Evolutionary conservation across 1,140 invertebrate genomes (phyloP).

Genomic region (Orius insidiosus): DNA sequence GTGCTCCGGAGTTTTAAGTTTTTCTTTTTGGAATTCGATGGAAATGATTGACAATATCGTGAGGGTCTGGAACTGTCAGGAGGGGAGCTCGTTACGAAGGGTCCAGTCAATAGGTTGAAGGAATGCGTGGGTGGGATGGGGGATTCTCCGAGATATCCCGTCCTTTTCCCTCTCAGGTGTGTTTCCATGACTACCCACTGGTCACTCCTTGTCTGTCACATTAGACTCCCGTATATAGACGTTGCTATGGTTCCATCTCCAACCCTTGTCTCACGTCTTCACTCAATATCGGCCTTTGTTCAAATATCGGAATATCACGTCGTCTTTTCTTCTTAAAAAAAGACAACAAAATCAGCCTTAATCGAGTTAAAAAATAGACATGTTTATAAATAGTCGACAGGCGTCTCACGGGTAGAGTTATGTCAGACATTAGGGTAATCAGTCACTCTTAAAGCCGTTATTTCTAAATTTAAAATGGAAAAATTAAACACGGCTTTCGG

Average conservation of each 20-base stretch:
- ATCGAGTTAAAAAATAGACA: not conserved
- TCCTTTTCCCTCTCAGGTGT: slow-evolving; percentile 2
- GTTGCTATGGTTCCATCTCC: slow-evolving; percentile 3
- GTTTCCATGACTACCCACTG: slow-evolving; percentile 4
- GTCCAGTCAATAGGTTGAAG: slow-evolving; percentile 11
- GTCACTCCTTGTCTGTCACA: slow-evolving; percentile 11
- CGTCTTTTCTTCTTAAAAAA: not conserved
- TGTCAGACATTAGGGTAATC: not conserved
- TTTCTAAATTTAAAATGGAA: too few species aligned
- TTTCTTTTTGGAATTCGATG: too few species aligned
- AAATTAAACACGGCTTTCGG: too few species aligned
- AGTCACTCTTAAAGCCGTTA: not conserved
- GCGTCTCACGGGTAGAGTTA: not conserved
- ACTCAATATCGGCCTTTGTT: slow-evolving; percentile 1
- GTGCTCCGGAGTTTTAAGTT: not conserved
- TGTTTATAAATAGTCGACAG: not conserved
- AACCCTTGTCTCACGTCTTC: slow-evolving; percentile 4
- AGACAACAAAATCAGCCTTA: slow-evolving; percentile 1
- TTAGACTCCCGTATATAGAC: slow-evolving; percentile 8
- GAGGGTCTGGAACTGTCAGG: too few species aligned
- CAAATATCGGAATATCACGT: too few species aligned
- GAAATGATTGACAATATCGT: too few species aligned
- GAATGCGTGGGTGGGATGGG: slow-evolving; percentile 3
- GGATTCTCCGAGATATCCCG: not conserved
- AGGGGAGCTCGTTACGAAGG: too few species aligned